Evolutionary conservation across 2,888 invertebrate genomes (phyloP), one percentile per base, ranked within the genome.

Genomic region (Muscina levida): DNA sequence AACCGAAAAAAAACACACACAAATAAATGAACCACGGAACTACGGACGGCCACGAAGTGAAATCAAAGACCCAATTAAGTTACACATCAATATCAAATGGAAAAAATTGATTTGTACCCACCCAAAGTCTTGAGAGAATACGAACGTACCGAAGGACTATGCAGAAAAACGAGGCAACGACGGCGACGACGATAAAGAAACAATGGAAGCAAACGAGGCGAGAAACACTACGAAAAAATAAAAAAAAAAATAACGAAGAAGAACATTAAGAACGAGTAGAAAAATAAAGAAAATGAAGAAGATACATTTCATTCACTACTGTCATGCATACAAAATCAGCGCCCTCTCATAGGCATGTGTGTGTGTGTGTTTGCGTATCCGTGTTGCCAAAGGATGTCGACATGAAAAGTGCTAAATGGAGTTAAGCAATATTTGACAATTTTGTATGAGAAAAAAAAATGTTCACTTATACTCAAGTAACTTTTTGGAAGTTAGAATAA

Each of bases 21-120:
- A 8, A 31, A n/a, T n/a, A n/a, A 31, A 67, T 44, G 8, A 48
- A 57, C 31, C 4, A 8, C 31, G 31, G 31, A 3, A 57, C 31
- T 3, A 8, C 31, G 31, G 31, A 3, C 59, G 77, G 42, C 57
- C 31, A 5, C 31, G 31, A 31, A 31, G 59, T 44, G 8, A 48
- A 57, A 74, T 10, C 67, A 31, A 71, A 71, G 51, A 26, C 44
- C 39, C 4, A 22, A 39, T 44, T 53, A 67, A 72, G 22, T 62
- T 51, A 70, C 44, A 77, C 72, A 80, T 80, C 80, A 76, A 76
- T 80, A 73, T 51, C 59, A 59, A 74, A 76, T 26, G 37, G 11
- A 65, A 67, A 67, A 78, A 68, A 75, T 76, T 72, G 72, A 79
- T 75, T 75, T 79, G 79, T 79, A 75, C 75, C 79, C 74, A 79